These are phyloP conservation scores for Scaeva pyrastri DNA, from an alignment of 2,888 invertebrate species.

Conservation along the genomic window DNA sequence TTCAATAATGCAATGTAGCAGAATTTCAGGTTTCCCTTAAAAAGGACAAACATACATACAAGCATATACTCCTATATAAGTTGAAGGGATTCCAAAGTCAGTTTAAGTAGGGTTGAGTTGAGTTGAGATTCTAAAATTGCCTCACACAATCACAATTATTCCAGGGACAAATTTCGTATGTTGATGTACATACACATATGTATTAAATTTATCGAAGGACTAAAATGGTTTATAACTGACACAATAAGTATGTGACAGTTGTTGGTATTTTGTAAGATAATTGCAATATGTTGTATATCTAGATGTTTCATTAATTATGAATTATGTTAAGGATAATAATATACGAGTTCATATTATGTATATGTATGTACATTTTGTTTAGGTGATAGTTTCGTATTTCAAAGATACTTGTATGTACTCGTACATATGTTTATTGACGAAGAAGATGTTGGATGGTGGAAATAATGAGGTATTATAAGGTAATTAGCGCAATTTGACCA, in stretches of 20 bases:
- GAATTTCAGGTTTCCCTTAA: neutral
- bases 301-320: slow-evolving; percentile 22
- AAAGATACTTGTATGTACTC: neutral
- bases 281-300: neutral
- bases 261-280: neutral
- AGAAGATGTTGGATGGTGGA: neutral
- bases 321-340: slow-evolving; percentile 27
- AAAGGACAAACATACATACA: no score
- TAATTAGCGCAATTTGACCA: slow-evolving; percentile 30
- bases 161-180: no score
- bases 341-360: neutral
- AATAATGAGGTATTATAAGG: slow-evolving; percentile 25
- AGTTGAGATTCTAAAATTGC: neutral
- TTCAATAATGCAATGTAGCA: slow-evolving; percentile 60
- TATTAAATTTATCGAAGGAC: no score
- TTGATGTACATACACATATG: no score
- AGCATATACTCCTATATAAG: no score
- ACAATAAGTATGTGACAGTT: neutral
- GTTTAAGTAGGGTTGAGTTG: neutral
- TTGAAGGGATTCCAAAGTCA: neutral
- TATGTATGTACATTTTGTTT: neutral
- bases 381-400: neutral
- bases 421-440: no score
- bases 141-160: slow-evolving; percentile 17
- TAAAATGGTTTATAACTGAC: neutral